Evolutionary conservation across 2,797 vertebrate genomes (phyloP), one percentile per base, ranked within the genome.

Genomic region (Thalassophryne amazonica): DNA sequence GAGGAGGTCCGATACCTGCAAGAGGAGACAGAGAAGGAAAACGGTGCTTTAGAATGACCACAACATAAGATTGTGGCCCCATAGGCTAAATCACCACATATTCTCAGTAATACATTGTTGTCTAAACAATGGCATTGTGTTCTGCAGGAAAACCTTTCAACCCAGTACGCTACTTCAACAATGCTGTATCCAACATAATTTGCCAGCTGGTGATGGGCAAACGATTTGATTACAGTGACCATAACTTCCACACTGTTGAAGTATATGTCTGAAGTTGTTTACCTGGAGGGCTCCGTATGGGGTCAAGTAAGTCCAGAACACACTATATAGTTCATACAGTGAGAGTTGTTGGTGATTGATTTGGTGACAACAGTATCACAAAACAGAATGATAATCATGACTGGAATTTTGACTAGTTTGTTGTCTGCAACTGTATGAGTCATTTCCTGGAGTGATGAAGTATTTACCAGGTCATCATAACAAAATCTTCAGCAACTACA

Each of bases 401-500:
- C 28, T 19, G 3, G 30, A 25, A 6, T 8, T 35, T 25, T 25
- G 2, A 33, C 13, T 36, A 1, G 30, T 55, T 18, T 34, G n/a
- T 20, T 15, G 4, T 0, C 3, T 11, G 1, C 17, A 78, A 86
- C 34, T 89, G 10, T 89, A 88, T 15, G 58, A 86, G 1, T 36
- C 80, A 0, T 84, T 86, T 37, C 82, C 85, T 3, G 3, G n/a
- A 7, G 20, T 88, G 32, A 86, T 89, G 84, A 85, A 75, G 29
- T 34, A 54, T 43, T 23, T 90, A 13, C 89, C 87, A 13, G 88
- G 89, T 10, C 59, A 61, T 30, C 89, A 89, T 67, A 87, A 88
- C 27, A 36, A 25, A 23, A 36, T 86, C 0, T 87, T 89, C 41
- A 59, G n/a, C 1, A 0, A 67, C 5, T 73, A 22, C 5, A 2